Evolutionary conservation across 2,888 invertebrate genomes (phyloP), one percentile per base, ranked within the genome.

Genomic region (Epinotia nisella): DNA sequence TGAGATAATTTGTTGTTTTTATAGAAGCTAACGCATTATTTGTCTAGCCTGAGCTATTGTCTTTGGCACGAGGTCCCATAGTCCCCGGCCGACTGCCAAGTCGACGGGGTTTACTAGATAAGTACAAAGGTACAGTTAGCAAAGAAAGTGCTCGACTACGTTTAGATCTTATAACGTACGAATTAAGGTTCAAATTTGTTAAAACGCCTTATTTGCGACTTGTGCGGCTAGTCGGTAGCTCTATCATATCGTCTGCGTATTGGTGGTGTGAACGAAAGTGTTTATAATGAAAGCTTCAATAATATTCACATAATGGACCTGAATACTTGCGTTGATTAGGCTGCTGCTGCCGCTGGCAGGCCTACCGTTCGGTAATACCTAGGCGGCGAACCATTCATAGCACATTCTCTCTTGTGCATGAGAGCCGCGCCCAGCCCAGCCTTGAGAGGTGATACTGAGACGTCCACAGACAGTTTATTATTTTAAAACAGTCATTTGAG

Each of bases 81-180:
- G 77, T 77, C 78, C 82, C 75, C 77, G 80, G 89, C 89, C 86
- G 75, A 61, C 72, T 86, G 90, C 91, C 90, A 91, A 66, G 9
- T 66, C 66, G 39, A 41, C 66, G 41, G 39, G 11, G 15, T 15
- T 41, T 51, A 55, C 21, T 35, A 35, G 35, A 21, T 65, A 35
- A 17, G 3, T 35, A 58, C 15, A 35, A n/a, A 35, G 39, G 3
- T 35, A 58, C 15, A 35, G 35, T 58, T 24, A 15, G 35, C 35
- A 24, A 24, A 56, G 5, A 56, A 56, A 53, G 10, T 53, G 53
- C 2, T 19, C 17, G 10, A 17, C 19, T 11, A 17, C 11, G 19
- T 53, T 53, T 53, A 11, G 19, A 53, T 19, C 17, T 19, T 53
- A 19, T 19, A 3, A 10, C 11, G 19, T 19, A 10, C 3, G 7